A percentile compares a stretch with the other conserved stretches of the same genome.
Conservation (phyloP, 2,113 vertebrate species). For the Apeltes quadracus region DNA sequence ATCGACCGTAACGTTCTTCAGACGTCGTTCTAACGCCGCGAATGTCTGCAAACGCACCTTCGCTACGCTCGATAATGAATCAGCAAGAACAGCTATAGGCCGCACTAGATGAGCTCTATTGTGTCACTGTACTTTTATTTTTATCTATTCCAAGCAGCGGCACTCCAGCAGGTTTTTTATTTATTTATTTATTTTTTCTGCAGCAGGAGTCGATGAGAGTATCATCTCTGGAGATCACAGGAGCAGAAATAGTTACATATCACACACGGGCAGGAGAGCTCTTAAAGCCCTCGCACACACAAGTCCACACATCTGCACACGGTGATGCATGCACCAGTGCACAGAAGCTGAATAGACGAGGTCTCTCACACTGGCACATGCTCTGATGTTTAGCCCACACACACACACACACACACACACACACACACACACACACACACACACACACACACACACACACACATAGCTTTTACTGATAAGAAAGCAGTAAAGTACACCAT, state of each 20-base stretch:
- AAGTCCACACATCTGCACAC: slow-evolving; percentile 5
- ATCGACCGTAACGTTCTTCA: slow-evolving; percentile 77
- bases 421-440: slow-evolving; percentile 18
- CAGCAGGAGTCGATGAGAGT: slow-evolving; percentile 48
- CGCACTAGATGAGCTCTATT: slow-evolving; percentile 33
- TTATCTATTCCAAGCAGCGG: slow-evolving; percentile 12
- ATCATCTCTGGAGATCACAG: slow-evolving; percentile 48
- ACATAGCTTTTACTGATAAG: slow-evolving; percentile 14
- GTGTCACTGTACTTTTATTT: slow-evolving; percentile 7
- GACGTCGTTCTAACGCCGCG: slow-evolving; percentile 70
- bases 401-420: slow-evolving; percentile 2
- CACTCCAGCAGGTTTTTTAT: slow-evolving; percentile 29
- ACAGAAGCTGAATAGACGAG: slow-evolving; percentile 13
- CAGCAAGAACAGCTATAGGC: too few relatives aligned
- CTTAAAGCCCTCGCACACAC: slow-evolving; percentile 25
- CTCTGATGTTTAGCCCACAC: slow-evolving; percentile 59
- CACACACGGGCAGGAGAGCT: slow-evolving; percentile 36
- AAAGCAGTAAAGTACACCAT: slow-evolving; percentile 27
- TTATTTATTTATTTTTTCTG: slow-evolving; percentile 9
- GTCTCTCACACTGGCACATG: slow-evolving; percentile 16
- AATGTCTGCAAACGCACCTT: slow-evolving; percentile 52
- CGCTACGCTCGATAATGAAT: background rate
- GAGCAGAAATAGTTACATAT: slow-evolving; percentile 49
- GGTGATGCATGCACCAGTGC: background rate
- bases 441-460: background rate